phyloP scores from a whole-genome alignment of 2,797 vertebrate genomes.

The Sphenodon punctatus region DNA sequence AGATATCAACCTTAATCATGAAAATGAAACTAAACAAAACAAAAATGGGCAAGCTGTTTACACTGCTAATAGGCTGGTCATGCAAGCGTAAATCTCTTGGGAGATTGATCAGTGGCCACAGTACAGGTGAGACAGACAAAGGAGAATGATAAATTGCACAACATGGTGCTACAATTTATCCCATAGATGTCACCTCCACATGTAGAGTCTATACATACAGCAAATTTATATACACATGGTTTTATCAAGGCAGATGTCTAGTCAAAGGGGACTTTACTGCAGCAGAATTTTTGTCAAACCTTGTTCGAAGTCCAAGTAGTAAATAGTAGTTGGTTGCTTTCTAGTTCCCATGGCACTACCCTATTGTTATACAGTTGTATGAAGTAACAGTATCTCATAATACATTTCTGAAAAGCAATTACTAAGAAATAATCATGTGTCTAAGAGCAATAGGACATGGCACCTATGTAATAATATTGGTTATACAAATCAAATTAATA shows the following conservation, averaged over 20 bases:
- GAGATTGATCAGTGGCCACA: neutral
- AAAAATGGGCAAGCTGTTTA: neutral
- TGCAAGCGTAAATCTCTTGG: neutral
- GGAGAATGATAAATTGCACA: neutral
- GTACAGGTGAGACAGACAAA: neutral
- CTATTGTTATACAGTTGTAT: neutral
- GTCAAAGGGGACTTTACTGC: neutral
- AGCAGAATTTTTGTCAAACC: neutral
- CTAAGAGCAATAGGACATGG: slow-evolving; percentile 26
- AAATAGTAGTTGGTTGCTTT: neutral
- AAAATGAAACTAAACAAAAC: neutral
- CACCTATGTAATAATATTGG: slow-evolving; percentile 57
- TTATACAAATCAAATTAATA: slow-evolving; percentile 50
- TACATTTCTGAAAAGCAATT: slow-evolving; percentile 10
- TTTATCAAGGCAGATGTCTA: neutral
- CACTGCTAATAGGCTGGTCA: neutral
- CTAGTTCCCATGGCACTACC: neutral
- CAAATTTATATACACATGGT: neutral
- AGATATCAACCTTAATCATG: no score
- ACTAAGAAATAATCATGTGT: neutral
- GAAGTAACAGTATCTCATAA: neutral
- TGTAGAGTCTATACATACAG: neutral
- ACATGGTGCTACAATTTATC: neutral
- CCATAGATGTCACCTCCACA: neutral
- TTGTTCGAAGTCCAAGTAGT: neutral